These are phyloP conservation scores for Triops cancriformis DNA, from an alignment of 1,140 invertebrate genomes.

Conservation along the genomic window DNA sequence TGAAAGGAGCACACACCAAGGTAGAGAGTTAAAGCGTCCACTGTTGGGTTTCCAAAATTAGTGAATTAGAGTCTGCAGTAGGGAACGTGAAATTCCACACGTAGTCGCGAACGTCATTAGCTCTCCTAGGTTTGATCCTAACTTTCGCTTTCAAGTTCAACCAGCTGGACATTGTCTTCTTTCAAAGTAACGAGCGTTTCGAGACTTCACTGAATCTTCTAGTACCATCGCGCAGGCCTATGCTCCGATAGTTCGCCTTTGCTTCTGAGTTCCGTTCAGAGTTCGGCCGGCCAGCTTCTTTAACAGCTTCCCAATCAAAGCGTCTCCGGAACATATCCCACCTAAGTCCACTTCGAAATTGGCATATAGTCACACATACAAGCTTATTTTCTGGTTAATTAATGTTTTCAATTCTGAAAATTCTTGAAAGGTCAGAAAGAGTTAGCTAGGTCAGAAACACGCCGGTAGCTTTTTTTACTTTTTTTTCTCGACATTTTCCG, in stretches of 20 bases:
- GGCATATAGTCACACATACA: slow-evolving; percentile 13
- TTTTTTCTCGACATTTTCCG: background rate
- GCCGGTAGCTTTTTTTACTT: background rate
- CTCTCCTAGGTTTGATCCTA: background rate
- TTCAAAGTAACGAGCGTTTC: background rate
- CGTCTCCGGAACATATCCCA: background rate
- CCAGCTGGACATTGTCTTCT: background rate
- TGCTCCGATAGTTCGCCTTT: no score
- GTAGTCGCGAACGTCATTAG: background rate
- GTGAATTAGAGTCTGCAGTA: slow-evolving; percentile 9
- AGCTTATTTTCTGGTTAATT: slow-evolving; percentile 6
- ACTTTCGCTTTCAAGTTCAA: background rate
- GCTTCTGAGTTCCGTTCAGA: background rate
- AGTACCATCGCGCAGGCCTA: background rate
- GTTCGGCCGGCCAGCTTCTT: background rate
- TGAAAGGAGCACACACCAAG: slow-evolving; percentile 9
- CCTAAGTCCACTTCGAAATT: background rate
- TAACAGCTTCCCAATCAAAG: background rate
- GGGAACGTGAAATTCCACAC: slow-evolving; percentile 12
- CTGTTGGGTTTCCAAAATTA: background rate
- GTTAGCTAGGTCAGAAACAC: slow-evolving; percentile 11
- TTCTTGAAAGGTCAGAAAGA: background rate
- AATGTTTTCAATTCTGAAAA: background rate
- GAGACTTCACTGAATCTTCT: background rate
- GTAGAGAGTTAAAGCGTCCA: slow-evolving; percentile 11